Evolutionary conservation across 2,113 vertebrate species (phyloP).

Genomic region (Oriolus oriolus): DNA sequence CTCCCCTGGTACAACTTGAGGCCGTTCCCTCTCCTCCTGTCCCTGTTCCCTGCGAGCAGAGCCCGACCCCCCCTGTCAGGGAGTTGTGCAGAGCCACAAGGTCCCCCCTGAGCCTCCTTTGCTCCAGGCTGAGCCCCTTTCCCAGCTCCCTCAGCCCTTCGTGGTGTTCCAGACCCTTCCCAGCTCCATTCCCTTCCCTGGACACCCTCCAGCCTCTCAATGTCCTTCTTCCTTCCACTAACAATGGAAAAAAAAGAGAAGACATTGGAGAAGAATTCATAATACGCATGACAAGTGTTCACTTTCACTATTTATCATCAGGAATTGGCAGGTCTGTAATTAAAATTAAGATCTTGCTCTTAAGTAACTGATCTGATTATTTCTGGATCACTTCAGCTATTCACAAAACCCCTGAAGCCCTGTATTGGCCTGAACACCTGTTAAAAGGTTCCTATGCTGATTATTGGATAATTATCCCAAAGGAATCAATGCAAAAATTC

Average conservation of each 20-base stretch:
- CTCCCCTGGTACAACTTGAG: rapidly evolving
- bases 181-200: background rate
- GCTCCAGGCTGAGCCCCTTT: background rate
- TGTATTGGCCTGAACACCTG: background rate
- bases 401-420: background rate
- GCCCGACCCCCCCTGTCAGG: background rate
- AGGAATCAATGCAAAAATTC: background rate
- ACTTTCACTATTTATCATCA: background rate
- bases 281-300: background rate
- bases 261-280: background rate
- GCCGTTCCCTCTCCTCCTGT: background rate
- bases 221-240: background rate
- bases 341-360: background rate
- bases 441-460: background rate
- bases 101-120: background rate
- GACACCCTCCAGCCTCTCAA: background rate
- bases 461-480: background rate
- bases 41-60: background rate
- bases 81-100: background rate
- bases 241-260: rapidly evolving
- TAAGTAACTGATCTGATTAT: slow-evolving; percentile 15
- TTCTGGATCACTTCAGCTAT: background rate
- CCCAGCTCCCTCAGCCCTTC: background rate
- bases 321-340: background rate
- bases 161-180: background rate